Conservation (phyloP, 2,888 invertebrate species). For the Drosophila setosimentum region DNA sequence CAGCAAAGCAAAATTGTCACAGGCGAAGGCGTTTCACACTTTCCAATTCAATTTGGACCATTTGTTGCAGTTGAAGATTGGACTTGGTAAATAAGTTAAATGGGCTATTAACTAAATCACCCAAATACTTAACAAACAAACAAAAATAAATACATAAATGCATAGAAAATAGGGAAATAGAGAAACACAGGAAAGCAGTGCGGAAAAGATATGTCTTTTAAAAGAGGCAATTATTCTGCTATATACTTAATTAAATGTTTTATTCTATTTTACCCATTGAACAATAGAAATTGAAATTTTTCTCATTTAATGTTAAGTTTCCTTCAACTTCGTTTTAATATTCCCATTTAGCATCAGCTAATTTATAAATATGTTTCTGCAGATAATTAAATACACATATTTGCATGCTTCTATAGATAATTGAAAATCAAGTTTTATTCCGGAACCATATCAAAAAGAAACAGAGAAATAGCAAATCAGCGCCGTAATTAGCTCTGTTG, state of each 20-base stretch:
- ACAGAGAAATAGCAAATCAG: constrained; percentile 18
- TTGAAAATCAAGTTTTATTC: constrained; percentile 36
- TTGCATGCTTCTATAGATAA: constrained; percentile 23
- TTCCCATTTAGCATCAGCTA: not conserved
- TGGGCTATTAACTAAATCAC: not conserved
- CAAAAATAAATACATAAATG: not conserved
- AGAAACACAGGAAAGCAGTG: not conserved
- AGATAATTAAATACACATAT: not conserved
- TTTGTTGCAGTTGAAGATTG: not conserved
- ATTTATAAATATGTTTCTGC: not conserved
- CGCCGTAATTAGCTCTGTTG: constrained; percentile 40
- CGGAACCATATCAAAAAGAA: constrained; percentile 12
- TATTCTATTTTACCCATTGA: too few species aligned
- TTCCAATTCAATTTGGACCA: constrained; percentile 52
- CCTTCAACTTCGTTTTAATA: too few species aligned
- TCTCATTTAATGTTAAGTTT: not conserved
- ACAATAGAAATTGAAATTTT: not conserved
- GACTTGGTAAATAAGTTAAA: not conserved
- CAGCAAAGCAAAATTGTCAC: constrained; percentile 26
- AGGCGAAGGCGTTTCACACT: constrained; percentile 61
- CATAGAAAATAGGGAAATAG: too few species aligned
- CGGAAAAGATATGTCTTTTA: not conserved
- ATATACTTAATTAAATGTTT: too few species aligned
- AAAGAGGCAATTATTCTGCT: not conserved
- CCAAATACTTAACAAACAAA: not conserved